Conservation (phyloP, 1,140 invertebrate species). For the Papilio machaon region DNA sequence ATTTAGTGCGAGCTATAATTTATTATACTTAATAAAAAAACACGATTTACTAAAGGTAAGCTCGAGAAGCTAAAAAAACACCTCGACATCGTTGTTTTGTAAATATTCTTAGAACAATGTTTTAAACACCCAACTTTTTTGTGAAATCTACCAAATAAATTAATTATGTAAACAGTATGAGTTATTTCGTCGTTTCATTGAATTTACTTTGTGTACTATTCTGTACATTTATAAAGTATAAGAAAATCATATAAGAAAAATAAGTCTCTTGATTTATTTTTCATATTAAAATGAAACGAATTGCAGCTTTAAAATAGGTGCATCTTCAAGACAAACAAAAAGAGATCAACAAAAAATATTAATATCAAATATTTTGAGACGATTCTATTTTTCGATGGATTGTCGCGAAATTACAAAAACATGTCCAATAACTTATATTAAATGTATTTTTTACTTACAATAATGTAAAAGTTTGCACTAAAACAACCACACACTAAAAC, state of each 20-base stretch:
- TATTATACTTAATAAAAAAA: constrained; percentile 20
- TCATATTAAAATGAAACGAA: too few species aligned
- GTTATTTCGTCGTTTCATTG: neutral
- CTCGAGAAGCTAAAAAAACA: constrained; percentile 8
- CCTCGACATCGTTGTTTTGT: neutral
- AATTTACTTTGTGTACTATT: neutral
- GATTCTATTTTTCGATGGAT: neutral
- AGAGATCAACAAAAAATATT: neutral
- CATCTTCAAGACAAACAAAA: neutral
- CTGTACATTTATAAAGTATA: too few species aligned
- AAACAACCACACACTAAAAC: neutral
- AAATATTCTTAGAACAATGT: neutral
- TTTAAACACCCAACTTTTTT: neutral
- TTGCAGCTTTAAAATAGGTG: neutral
- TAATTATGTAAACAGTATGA: neutral
- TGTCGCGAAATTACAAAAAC: neutral
- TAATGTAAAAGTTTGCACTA: neutral
- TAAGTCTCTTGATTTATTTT: too few species aligned
- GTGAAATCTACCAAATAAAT: neutral
- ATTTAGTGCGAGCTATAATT: constrained; percentile 37
- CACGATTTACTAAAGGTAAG: constrained; percentile 22
- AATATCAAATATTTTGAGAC: neutral
- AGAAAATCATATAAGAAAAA: too few species aligned
- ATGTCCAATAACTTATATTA: neutral
- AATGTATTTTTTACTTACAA: neutral